phyloP scores from a whole-genome alignment of 1,140 invertebrate species.

The Zaprionus ornatus region DNA sequence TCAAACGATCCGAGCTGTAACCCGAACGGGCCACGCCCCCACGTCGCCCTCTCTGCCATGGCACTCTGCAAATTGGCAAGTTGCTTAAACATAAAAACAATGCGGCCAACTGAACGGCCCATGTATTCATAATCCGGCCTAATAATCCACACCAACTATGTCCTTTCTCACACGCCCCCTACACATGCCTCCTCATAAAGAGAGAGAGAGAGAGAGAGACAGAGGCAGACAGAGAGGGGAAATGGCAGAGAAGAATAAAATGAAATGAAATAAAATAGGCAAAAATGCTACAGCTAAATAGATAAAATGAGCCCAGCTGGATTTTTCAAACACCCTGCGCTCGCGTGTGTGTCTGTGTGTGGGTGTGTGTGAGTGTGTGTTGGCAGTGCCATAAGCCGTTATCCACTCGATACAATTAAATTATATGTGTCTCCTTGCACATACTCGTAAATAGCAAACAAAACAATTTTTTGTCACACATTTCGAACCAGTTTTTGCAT shows the following conservation, averaged over 20 bases:
- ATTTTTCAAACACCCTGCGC: conserved; percentile 29
- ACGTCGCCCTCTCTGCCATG: neutral
- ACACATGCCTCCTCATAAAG: neutral
- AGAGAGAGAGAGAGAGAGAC: neutral
- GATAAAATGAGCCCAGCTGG: conserved; percentile 45
- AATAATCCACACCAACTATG: conserved; percentile 66
- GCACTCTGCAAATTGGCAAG: conserved; percentile 64
- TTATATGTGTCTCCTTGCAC: conserved; percentile 3
- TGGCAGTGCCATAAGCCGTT: conserved; percentile 3
- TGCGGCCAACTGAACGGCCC: conserved; percentile 70
- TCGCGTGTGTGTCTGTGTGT: conserved; percentile 1
- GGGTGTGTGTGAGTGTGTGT: neutral
- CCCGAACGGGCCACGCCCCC: neutral
- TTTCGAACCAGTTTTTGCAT: neutral
- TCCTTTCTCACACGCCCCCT: conserved; percentile 5
- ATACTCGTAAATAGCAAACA: conserved; percentile 12
- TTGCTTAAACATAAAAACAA: conserved; percentile 76
- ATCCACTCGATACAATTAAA: conserved; percentile 24
- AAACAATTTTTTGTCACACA: neutral
- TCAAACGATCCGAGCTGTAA: conserved; percentile 29
- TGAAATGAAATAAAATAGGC: conserved; percentile 50
- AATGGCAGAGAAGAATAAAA: conserved; percentile 25
- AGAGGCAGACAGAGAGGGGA: neutral
- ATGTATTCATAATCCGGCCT: conserved; percentile 79
- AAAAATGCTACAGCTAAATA: conserved; percentile 44